phyloP scores from a whole-genome alignment of 2,113 vertebrate genomes.

The human (Homo sapiens) region GRCh38 chr1:86186501-86187000 shows the following conservation, averaged over 20 bases:
- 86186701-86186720: constrained; percentile 55
- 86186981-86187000: neutral
- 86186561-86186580: constrained; percentile 61
- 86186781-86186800: constrained; percentile 41
- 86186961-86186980: neutral
- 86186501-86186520: constrained; percentile 36
- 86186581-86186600: neutral
- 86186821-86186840: constrained; percentile 51
- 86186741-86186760: constrained; percentile 14
- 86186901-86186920: constrained; percentile 26
- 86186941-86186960: constrained; percentile 25
- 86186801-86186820: constrained; percentile 23
- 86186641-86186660: constrained; percentile 66
- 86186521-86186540: constrained; percentile 9
- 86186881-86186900: constrained; percentile 46
- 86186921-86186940: constrained; percentile 52
- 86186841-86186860: neutral
- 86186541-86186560: constrained; percentile 50
- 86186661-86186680: constrained; percentile 54
- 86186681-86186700: constrained; percentile 35
- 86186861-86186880: neutral
- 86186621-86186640: constrained; percentile 53
- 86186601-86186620: constrained; percentile 71
- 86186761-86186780: constrained; percentile 43
- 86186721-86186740: constrained; percentile 43